phyloP scores from a whole-genome alignment of 2,888 invertebrate genomes.

The Xanthostigma xanthostigma region DNA sequence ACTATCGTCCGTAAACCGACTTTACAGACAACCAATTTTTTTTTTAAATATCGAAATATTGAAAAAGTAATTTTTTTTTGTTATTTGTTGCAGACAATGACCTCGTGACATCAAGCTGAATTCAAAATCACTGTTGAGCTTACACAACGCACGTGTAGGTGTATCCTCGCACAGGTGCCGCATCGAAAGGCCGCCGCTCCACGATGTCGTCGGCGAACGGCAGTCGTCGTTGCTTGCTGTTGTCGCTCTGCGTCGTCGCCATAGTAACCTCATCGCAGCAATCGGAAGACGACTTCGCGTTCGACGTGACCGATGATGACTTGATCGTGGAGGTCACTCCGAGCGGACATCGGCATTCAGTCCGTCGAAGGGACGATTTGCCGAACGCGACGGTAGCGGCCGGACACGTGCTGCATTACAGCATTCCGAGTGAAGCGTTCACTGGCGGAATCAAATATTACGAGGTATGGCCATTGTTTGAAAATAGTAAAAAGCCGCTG shows the following conservation, averaged over 20 bases:
- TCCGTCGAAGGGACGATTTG: conserved; percentile 27
- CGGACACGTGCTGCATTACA: conserved; percentile 57
- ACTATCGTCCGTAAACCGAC: no score
- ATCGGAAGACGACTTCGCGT: conserved; percentile 27
- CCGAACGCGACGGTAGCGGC: conserved; percentile 51
- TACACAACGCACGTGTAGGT: neutral
- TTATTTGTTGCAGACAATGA: conserved; percentile 15
- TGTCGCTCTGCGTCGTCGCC: conserved; percentile 7
- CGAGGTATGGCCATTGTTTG: conserved; percentile 38
- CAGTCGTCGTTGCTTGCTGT: conserved; percentile 2
- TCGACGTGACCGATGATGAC: conserved; percentile 25
- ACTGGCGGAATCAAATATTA: conserved; percentile 48
- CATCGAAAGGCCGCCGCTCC: conserved; percentile 12
- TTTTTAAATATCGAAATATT: no score
- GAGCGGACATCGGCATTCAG: conserved; percentile 13
- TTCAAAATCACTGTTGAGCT: neutral
- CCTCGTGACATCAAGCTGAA: conserved; percentile 14
- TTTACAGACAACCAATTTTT: no score
- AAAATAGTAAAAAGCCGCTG: no score
- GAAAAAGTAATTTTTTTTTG: no score
- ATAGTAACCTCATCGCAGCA: neutral
- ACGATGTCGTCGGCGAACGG: conserved; percentile 7
- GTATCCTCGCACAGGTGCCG: neutral
- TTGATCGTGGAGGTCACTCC: conserved; percentile 15
- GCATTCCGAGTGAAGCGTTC: conserved; percentile 57